phyloP scores from a whole-genome alignment of 2,113 vertebrate genomes.

The Thamnaconus septentrionalis region DNA sequence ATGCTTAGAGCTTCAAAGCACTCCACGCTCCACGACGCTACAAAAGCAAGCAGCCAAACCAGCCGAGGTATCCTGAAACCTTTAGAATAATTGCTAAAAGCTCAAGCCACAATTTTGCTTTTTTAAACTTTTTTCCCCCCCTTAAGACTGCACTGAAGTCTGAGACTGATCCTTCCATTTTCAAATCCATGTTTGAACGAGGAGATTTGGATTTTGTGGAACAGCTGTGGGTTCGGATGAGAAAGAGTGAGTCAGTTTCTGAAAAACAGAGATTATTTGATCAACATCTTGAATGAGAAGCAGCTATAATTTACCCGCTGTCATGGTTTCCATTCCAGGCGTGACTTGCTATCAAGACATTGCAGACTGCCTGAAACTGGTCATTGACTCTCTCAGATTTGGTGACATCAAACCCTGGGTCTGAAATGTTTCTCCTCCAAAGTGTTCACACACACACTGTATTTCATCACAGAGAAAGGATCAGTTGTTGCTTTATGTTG shows the following conservation, averaged over 20 bases:
- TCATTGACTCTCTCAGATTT: conserved; percentile 81
- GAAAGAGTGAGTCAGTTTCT: conserved; percentile 78
- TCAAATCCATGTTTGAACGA: conserved; percentile 78
- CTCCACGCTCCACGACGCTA: conserved; percentile 66
- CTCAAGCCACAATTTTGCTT: too few relatives aligned
- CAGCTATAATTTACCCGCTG: background rate
- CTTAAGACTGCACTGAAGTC: conserved; percentile 74
- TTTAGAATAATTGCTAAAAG: background rate
- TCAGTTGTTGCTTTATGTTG: background rate
- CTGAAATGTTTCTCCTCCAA: conserved; percentile 38
- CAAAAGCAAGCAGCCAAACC: conserved; percentile 62
- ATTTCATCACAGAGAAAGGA: too few relatives aligned
- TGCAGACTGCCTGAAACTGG: conserved; percentile 81
- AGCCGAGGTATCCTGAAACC: conserved; percentile 72
- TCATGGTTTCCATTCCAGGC: conserved; percentile 66
- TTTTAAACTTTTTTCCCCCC: background rate
- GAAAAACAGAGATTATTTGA: background rate
- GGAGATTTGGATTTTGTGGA: conserved; percentile 93
- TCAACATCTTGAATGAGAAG: background rate
- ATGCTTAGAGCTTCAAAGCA: conserved; percentile 81
- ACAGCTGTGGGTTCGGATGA: conserved; percentile 91
- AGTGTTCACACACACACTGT: background rate
- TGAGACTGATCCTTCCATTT: conserved; percentile 77
- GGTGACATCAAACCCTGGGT: conserved; percentile 93
- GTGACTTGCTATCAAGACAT: conserved; percentile 89